Percentiles rank a stretch among this genome's conserved stretches.
Evolutionary conservation across 2,113 vertebrate species (phyloP).

Genomic region (Syngnathus scovelli): DNA sequence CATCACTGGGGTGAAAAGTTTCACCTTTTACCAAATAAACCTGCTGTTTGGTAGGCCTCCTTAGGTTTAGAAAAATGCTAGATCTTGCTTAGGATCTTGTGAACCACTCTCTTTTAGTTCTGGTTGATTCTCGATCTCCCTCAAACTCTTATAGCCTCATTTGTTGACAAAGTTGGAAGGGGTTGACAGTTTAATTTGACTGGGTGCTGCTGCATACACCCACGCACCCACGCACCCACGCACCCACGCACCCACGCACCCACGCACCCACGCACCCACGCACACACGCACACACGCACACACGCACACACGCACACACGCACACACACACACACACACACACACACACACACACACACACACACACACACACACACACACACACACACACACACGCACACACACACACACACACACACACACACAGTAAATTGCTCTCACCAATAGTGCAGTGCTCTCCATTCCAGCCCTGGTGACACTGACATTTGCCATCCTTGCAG

Average conservation of each 20-base stretch:
- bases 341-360: slow-evolving; percentile 21
- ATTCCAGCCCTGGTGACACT: slow-evolving; percentile 99
- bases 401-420: slow-evolving; percentile 20
- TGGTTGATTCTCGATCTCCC: slow-evolving; percentile 34
- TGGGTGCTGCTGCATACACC: slow-evolving; percentile 36
- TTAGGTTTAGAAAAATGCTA: slow-evolving; percentile 45
- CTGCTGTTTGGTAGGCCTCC: slow-evolving; percentile 35
- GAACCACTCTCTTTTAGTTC: slow-evolving; percentile 37
- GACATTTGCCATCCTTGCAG: slow-evolving; percentile 99
- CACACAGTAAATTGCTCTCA: slow-evolving; percentile 63
- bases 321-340: slow-evolving; percentile 20
- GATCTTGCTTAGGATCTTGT: slow-evolving; percentile 42
- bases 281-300: slow-evolving; percentile 13
- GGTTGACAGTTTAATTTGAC: slow-evolving; percentile 43
- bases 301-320: slow-evolving; percentile 16
- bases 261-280: too few species aligned
- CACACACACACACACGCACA: slow-evolving; percentile 18
- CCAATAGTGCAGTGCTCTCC: slow-evolving; percentile 99
- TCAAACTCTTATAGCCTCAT: slow-evolving; percentile 36
- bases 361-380: slow-evolving; percentile 14
- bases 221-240: too few species aligned
- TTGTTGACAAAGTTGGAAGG: slow-evolving; percentile 41
- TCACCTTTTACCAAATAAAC: slow-evolving; percentile 51
- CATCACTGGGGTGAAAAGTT: slow-evolving; percentile 48
- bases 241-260: too few species aligned